Conservation (phyloP, 2,888 invertebrate genomes). For the Mythimna loreyi region DNA sequence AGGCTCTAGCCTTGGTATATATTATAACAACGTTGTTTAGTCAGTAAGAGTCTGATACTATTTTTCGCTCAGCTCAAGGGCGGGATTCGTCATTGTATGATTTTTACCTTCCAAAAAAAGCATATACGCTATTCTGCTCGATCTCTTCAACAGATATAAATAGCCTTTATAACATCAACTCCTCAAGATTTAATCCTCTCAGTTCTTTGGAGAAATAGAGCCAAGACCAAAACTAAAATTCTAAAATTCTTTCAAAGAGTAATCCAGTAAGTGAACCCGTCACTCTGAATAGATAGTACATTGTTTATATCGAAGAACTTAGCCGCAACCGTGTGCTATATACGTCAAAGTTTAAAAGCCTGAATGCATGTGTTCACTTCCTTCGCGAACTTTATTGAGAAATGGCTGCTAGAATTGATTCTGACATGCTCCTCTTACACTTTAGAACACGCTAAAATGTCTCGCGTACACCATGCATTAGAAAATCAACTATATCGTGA, state of each 20-base stretch:
- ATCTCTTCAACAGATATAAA: no score
- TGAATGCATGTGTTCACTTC: constrained; percentile 80
- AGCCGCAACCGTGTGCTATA: constrained; percentile 63
- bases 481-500: constrained; percentile 53
- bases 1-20: no score
- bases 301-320: constrained; percentile 65
- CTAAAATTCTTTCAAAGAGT: background rate
- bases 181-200: no score
- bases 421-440: constrained; percentile 82
- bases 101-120: no score
- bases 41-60: no score
- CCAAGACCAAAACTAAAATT: no score
- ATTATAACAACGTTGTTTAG: no score
- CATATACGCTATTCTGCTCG: no score
- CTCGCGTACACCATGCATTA: constrained; percentile 55
- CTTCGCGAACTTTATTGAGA: constrained; percentile 85
- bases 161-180: no score
- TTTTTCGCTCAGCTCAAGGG: no score
- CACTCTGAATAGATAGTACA: constrained; percentile 34
- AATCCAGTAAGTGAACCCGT: constrained; percentile 19
- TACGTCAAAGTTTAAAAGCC: constrained; percentile 88
- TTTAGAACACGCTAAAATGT: constrained; percentile 84
- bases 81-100: no score
- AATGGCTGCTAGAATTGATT: constrained; percentile 88
- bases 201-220: no score